Conservation (phyloP, 1,140 invertebrate species). For the Andricus grossulariae region DNA sequence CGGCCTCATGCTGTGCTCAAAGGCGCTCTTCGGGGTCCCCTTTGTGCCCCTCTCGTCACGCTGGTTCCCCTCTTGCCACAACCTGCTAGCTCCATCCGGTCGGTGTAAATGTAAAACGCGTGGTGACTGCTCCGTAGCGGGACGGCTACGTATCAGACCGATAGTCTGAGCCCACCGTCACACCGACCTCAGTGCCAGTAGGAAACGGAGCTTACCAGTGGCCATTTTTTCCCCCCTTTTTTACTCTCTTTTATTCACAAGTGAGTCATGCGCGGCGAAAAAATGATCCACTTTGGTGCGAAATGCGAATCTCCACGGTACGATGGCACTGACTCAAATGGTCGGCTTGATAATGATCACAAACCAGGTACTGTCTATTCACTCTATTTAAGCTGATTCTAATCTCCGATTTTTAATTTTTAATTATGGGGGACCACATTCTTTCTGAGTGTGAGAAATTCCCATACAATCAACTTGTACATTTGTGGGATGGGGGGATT, state of each 20-base stretch:
- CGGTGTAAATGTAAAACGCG: conserved; percentile 24
- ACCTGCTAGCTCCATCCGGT: conserved; percentile 17
- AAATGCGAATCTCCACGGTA: conserved; percentile 16
- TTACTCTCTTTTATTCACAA: conserved; percentile 7
- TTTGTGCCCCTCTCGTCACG: conserved; percentile 20
- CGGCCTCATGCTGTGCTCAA: conserved; percentile 10
- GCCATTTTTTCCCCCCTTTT: conserved; percentile 21
- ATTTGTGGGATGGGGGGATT: too few relatives aligned
- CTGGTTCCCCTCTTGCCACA: conserved; percentile 6
- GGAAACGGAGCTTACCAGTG: conserved; percentile 12
- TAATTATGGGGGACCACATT: too few relatives aligned
- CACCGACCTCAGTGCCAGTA: conserved; percentile 15
- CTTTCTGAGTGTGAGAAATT: too few relatives aligned
- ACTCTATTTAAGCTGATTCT: neutral
- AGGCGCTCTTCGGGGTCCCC: conserved; percentile 20
- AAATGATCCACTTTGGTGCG: conserved; percentile 25
- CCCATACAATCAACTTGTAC: too few relatives aligned
- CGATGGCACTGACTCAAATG: neutral
- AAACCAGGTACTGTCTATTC: neutral
- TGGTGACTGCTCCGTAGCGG: neutral
- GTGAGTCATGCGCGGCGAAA: conserved; percentile 14
- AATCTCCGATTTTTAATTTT: neutral
- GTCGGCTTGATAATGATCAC: neutral
- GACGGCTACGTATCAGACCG: neutral
- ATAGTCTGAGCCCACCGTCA: neutral